These are phyloP conservation scores for Helicoverpa zea DNA, from an alignment of 1,140 invertebrate species.

Conservation along the genomic window DNA sequence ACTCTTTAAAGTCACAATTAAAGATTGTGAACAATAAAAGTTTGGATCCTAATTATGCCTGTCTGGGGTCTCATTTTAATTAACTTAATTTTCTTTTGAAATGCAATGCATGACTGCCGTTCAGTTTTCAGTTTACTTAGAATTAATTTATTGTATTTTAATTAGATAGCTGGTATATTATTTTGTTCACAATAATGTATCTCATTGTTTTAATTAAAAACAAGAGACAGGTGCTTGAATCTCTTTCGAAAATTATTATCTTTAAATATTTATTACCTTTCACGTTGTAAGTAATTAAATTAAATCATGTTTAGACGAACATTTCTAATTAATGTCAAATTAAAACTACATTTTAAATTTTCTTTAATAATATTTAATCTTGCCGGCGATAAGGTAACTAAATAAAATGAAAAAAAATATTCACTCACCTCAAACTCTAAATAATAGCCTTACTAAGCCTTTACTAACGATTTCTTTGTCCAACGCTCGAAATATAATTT, in stretches of 20 bases:
- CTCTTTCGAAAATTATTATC: constrained; percentile 1
- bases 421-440: constrained; percentile 26
- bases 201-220: not conserved
- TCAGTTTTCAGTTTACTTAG: constrained; percentile 4
- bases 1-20: constrained; percentile 27
- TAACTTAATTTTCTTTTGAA: constrained; percentile 20
- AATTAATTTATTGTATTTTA: constrained; percentile 14
- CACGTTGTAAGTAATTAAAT: not conserved
- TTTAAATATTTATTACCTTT: not conserved
- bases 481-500: constrained; percentile 62
- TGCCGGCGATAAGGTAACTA: not conserved
- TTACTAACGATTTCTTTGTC: constrained; percentile 54
- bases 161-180: not conserved
- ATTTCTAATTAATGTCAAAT: not conserved
- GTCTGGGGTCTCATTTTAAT: constrained; percentile 31
- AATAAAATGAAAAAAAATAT: constrained; percentile 15
- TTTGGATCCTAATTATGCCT: constrained; percentile 25
- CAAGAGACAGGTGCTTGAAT: not conserved
- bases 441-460: constrained; percentile 39
- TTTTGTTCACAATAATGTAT: not conserved
- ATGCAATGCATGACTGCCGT: not conserved
- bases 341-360: constrained; percentile 11
- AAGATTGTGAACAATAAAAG: constrained; percentile 40
- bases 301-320: not conserved
- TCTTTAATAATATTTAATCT: not conserved